Evolutionary conservation across 2,113 vertebrate genomes (phyloP).

Genomic region (Rhegmatorhina hoffmannsi): DNA sequence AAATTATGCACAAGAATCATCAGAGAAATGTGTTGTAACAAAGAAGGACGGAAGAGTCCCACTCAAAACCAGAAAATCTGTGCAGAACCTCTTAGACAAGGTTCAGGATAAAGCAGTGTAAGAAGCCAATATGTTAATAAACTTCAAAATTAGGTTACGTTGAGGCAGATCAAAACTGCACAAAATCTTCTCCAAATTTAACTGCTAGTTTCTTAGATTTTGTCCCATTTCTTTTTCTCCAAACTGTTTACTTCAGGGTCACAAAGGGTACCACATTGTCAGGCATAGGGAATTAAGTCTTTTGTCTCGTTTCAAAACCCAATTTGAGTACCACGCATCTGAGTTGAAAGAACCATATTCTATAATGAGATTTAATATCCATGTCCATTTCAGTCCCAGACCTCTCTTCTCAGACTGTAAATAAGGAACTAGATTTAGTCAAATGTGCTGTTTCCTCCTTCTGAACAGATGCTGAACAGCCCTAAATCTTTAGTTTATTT

Average conservation of each 20-base stretch:
- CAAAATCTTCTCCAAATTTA: background rate
- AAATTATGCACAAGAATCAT: slow-evolving; percentile 25
- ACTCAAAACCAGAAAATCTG: slow-evolving; percentile 17
- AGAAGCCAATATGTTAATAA: slow-evolving; percentile 5
- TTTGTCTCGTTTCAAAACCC: background rate
- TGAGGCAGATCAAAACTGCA: background rate
- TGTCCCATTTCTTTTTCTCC: background rate
- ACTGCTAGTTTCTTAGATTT: background rate
- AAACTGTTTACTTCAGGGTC: background rate
- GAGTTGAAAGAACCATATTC: background rate
- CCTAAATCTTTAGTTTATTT: background rate
- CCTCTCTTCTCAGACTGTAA: background rate
- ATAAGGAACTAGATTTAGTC: background rate
- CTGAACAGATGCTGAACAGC: background rate
- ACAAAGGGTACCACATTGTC: background rate
- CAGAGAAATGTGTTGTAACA: background rate
- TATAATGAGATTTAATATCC: background rate
- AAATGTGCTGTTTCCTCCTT: background rate
- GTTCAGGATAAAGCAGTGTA: slow-evolving; percentile 6
- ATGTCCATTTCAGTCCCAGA: background rate
- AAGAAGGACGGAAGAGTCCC: slow-evolving; percentile 5
- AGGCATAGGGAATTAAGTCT: background rate
- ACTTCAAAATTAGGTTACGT: slow-evolving; percentile 20
- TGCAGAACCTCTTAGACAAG: slow-evolving; percentile 16
- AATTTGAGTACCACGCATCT: background rate